phyloP scores from a whole-genome alignment of 2,113 vertebrate species.

The Cariama cristata region DNA sequence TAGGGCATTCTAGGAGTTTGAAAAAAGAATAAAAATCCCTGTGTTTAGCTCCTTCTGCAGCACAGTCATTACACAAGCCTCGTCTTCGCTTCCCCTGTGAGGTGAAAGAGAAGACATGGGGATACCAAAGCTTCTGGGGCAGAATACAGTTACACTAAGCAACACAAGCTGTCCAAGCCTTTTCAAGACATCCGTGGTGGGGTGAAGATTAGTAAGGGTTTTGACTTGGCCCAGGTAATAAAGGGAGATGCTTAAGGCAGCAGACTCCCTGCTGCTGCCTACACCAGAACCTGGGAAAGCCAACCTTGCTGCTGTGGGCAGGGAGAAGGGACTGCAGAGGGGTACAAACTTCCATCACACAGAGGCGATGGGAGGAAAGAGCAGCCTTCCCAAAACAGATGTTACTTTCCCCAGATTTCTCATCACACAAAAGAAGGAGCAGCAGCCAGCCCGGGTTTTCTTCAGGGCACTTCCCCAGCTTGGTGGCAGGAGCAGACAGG shows the following conservation, averaged over 20 bases:
- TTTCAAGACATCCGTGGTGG: neutral
- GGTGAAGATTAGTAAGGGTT: neutral
- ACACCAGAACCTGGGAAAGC: neutral
- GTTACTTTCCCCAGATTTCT: neutral
- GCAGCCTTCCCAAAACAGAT: neutral
- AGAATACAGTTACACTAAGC: neutral
- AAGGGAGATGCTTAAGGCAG: neutral
- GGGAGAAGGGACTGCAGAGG: neutral
- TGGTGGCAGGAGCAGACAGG: slow-evolving; percentile 65
- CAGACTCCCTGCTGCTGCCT: neutral
- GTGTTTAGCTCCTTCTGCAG: neutral
- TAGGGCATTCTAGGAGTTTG: neutral
- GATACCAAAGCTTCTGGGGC: neutral
- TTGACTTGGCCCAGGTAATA: neutral
- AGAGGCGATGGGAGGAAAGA: neutral
- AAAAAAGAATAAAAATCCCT: neutral
- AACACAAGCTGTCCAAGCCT: neutral
- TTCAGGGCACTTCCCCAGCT: slow-evolving; percentile 39
- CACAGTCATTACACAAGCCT: accelerated
- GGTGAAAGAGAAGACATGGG: neutral
- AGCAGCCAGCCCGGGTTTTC: neutral
- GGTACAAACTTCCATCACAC: neutral
- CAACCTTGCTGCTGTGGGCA: neutral
- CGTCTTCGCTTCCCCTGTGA: accelerated
- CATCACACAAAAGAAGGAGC: neutral